phyloP scores from a whole-genome alignment of 2,797 vertebrate species.

The Myotis planiceps region DNA sequence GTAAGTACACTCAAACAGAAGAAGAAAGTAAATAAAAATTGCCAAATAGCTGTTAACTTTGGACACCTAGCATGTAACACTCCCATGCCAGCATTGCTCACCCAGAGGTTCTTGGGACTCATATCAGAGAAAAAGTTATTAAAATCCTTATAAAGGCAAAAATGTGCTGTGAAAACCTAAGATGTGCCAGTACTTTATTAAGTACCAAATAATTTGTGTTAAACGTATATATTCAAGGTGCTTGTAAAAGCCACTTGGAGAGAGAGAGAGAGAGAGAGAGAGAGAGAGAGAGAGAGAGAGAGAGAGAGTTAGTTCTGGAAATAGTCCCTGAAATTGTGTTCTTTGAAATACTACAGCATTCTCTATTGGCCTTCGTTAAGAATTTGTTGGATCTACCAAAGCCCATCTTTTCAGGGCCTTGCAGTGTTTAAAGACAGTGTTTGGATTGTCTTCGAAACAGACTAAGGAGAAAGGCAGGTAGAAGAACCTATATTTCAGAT shows the following conservation, averaged over 20 bases:
- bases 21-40: slow-evolving; percentile 67
- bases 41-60: slow-evolving; percentile 65
- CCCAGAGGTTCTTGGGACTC: slow-evolving; percentile 8
- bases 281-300: background rate
- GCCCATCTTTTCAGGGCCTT: background rate
- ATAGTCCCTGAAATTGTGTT: background rate
- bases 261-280: background rate
- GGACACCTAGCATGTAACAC: background rate
- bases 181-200: slow-evolving; percentile 66
- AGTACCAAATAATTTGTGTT: slow-evolving; percentile 52
- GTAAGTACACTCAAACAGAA: slow-evolving; percentile 53
- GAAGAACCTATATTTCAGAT: background rate
- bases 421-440: background rate
- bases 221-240: slow-evolving; percentile 18
- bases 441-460: background rate
- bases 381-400: slow-evolving; percentile 15
- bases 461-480: background rate
- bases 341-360: slow-evolving; percentile 33
- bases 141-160: slow-evolving; percentile 62
- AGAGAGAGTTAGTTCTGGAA: background rate
- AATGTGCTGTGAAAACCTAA: slow-evolving; percentile 50
- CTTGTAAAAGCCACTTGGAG: slow-evolving; percentile 55
- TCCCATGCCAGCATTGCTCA: background rate
- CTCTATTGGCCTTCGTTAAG: background rate
- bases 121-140: slow-evolving; percentile 63